A percentile compares a stretch with the other conserved stretches of the same genome.
Evolutionary conservation across 2,888 invertebrate genomes (phyloP).

Genomic region (Willowsia nigromaculata): DNA sequence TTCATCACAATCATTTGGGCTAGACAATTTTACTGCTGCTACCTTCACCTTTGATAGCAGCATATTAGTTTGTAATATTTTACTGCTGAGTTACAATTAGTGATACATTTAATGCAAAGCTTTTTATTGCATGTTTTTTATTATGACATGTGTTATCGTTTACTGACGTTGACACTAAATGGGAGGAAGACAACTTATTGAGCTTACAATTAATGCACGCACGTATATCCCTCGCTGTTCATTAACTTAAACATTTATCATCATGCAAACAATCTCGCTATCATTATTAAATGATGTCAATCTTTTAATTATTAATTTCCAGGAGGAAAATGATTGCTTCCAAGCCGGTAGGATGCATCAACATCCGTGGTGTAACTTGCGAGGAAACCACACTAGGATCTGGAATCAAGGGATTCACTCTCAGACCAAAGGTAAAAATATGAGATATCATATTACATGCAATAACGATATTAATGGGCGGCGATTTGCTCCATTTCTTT

Average conservation of each 20-base stretch:
- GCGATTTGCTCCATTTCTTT: conserved; percentile 18
- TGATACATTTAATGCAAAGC: no score
- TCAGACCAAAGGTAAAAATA: conserved; percentile 76
- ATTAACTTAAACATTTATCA: not conserved
- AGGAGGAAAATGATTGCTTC: conserved; percentile 75
- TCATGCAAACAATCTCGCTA: not conserved
- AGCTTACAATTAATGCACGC: not conserved
- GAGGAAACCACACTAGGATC: conserved; percentile 76
- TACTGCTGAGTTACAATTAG: no score
- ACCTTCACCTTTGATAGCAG: no score
- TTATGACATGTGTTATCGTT: no score
- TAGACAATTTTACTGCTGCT: no score
- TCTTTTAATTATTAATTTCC: conserved; percentile 60
- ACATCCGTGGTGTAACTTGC: conserved; percentile 77
- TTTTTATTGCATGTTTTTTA: no score
- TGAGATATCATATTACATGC: not conserved
- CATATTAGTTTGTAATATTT: no score
- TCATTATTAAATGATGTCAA: conserved; percentile 29
- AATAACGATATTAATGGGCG: not conserved
- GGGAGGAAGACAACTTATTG: not conserved
- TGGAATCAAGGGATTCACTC: conserved; percentile 77
- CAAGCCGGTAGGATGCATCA: conserved; percentile 77
- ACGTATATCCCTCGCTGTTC: not conserved
- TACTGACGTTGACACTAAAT: no score
- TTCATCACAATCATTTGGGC: no score